Percentiles rank a stretch among this genome's conserved stretches.
These are phyloP conservation scores for Macrochelys suwanniensis DNA, from an alignment of 2,797 vertebrate genomes.

Conservation along the genomic window DNA sequence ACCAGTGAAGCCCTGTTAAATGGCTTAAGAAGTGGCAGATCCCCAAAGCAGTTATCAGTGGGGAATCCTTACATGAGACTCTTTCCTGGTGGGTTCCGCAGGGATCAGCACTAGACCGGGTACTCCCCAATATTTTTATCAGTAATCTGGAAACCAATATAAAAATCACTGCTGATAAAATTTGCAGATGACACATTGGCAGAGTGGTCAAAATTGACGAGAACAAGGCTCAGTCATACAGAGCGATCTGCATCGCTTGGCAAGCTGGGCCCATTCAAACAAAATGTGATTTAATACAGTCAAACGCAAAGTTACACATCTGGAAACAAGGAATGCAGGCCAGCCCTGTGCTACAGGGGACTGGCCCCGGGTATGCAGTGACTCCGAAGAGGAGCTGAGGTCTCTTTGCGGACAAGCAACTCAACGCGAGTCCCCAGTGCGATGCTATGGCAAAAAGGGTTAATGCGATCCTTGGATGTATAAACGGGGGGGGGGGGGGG, in stretches of 20 bases:
- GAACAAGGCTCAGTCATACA: neutral
- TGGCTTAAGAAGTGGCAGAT: neutral
- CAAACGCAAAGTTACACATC: neutral
- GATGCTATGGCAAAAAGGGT: neutral
- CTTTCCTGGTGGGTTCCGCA: neutral
- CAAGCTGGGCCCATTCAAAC: neutral
- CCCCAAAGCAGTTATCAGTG: neutral
- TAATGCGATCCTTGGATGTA: neutral
- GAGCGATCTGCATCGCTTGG: neutral
- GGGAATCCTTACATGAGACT: neutral
- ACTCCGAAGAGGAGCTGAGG: neutral
- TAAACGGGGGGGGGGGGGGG: too few species aligned
- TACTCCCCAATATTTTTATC: neutral
- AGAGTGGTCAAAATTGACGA: neutral
- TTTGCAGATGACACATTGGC: neutral
- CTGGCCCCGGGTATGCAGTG: neutral
- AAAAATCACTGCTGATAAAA: neutral
- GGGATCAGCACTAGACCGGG: neutral
- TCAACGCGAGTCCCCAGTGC: neutral
- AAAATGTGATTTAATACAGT: neutral
- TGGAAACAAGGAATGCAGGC: neutral
- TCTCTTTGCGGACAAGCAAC: neutral
- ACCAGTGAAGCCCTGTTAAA: neutral
- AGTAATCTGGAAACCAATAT: neutral
- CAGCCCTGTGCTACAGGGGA: neutral